phyloP scores from a whole-genome alignment of 2,797 vertebrate genomes.

The Melanogrammus aeglefinus region DNA sequence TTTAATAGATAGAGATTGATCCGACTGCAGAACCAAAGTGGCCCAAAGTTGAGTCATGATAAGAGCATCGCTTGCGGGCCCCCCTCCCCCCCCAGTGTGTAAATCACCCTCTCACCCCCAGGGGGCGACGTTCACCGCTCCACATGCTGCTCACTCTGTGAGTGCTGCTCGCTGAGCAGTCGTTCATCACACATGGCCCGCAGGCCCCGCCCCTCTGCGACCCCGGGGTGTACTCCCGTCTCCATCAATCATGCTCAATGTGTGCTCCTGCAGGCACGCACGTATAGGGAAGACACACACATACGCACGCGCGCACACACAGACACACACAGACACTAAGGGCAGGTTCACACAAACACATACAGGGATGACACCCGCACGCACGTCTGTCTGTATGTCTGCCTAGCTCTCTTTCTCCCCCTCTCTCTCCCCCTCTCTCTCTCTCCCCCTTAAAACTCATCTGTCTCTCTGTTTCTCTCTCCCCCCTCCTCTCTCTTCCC shows the following conservation, averaged over 20 bases:
- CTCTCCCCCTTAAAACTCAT: too few relatives aligned
- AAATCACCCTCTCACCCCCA: constrained; percentile 23
- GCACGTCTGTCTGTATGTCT: too few relatives aligned
- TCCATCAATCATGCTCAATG: constrained; percentile 19
- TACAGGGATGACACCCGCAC: too few relatives aligned
- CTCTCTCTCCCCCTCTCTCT: too few relatives aligned
- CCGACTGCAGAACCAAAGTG: too few relatives aligned
- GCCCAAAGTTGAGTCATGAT: constrained; percentile 29
- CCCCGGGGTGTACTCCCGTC: constrained; percentile 7
- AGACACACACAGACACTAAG: neutral
- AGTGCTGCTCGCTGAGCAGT: constrained; percentile 31
- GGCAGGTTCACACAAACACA: neutral
- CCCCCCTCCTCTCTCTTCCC: too few relatives aligned
- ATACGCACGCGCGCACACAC: neutral
- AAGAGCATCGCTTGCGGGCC: constrained; percentile 35
- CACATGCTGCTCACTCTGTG: constrained; percentile 33
- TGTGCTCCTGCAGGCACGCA: neutral
- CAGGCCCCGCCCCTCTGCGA: neutral
- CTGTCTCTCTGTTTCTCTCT: too few relatives aligned
- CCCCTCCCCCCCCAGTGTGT: constrained; percentile 18
- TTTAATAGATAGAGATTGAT: too few relatives aligned
- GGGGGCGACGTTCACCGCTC: constrained; percentile 24
- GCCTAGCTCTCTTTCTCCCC: too few relatives aligned
- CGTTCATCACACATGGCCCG: constrained; percentile 48
- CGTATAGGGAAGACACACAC: neutral